phyloP scores from a whole-genome alignment of 2,113 vertebrate genomes.

The Corydoras sp. region DNA sequence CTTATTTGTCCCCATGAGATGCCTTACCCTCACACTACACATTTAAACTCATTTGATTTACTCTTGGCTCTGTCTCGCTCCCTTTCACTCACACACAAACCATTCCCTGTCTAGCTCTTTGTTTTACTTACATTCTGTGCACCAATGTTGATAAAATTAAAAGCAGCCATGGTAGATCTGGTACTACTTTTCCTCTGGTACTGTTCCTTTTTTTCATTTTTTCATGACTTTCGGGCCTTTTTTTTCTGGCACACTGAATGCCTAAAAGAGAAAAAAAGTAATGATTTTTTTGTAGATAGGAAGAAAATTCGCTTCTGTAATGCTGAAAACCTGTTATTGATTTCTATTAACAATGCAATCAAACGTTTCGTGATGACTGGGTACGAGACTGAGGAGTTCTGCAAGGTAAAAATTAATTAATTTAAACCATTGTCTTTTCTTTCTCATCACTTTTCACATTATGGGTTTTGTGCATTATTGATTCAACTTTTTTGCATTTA shows the following conservation, averaged over 20 bases:
- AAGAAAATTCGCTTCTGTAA: slow-evolving; percentile 55
- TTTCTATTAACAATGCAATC: slow-evolving; percentile 74
- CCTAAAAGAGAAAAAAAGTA: slow-evolving; percentile 48
- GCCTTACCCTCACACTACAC: too few relatives aligned
- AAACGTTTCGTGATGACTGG: slow-evolving; percentile 58
- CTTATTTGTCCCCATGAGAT: slow-evolving; percentile 30
- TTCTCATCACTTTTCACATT: slow-evolving; percentile 17
- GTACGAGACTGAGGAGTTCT: slow-evolving; percentile 40
- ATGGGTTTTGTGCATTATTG: too few relatives aligned
- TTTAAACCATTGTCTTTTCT: slow-evolving; percentile 51
- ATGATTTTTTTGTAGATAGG: slow-evolving; percentile 65
- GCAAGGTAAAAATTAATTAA: slow-evolving; percentile 55
- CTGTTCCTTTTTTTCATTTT: neutral
- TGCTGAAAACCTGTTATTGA: slow-evolving; percentile 62
- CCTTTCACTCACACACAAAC: slow-evolving; percentile 2
- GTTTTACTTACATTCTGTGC: neutral
- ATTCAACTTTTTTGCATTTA: too few relatives aligned
- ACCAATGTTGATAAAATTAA: neutral
- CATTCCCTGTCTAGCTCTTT: slow-evolving; percentile 3
- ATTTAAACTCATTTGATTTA: slow-evolving; percentile 31
- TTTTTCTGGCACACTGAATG: too few relatives aligned
- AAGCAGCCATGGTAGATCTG: neutral
- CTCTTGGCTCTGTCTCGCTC: neutral
- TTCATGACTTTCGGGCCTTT: neutral
- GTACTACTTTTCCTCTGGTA: neutral